Base-by-base conservation (phyloP, 2,797 vertebrate genomes). In the Sciurus carolinensis region DNA sequence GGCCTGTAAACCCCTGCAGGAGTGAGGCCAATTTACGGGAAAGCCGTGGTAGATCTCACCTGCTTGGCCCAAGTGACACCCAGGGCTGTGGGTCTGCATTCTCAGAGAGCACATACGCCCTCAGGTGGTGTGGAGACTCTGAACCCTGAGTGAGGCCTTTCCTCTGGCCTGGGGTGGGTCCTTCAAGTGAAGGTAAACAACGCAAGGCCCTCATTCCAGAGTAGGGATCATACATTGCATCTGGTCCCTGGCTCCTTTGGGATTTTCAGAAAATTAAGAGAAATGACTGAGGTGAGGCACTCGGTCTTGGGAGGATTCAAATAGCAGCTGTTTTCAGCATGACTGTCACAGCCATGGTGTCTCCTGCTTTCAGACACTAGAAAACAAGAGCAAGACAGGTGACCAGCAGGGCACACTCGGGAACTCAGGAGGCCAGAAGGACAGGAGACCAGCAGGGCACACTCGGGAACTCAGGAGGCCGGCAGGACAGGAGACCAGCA, bases 191-290 rank as follows among this genome's bases (percentile, higher is more conserved):
- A 90, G 76, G 15, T 62, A 39, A 87, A 89, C 80, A 92, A 69
- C 4, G 30, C 11, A 80, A 72, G 12, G 39, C 9, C 76, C 3
- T 90, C 62, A 77, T 24, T n/a, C 9, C 64, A 71, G 39, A 66
- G 71, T 36, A 73, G 1, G 81, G 20, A 52, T 54, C 33, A 64
- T 10, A 33, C 33, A 47, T 17, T 28, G 9, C 6, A 62, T 67
- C 62, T 81, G 81, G 87, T 87, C 42, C 52, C 52, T 85, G 39
- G 24, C 9, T 83, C 71, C 36, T 20, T 77, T 57, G 66, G 0
- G 13, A 72, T 92, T 22, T 80, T 90, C 57, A n/a, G 77, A 83
- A 71, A n/a, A 67, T 79, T 39, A 89, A 77, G n/a, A 82, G 10
- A 81, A 88, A 66, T 42, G 39, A 39, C 3, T 39, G 73, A 11